These are phyloP conservation scores for Labeo rohita DNA, from an alignment of 2,113 vertebrate genomes.

Conservation along the genomic window DNA sequence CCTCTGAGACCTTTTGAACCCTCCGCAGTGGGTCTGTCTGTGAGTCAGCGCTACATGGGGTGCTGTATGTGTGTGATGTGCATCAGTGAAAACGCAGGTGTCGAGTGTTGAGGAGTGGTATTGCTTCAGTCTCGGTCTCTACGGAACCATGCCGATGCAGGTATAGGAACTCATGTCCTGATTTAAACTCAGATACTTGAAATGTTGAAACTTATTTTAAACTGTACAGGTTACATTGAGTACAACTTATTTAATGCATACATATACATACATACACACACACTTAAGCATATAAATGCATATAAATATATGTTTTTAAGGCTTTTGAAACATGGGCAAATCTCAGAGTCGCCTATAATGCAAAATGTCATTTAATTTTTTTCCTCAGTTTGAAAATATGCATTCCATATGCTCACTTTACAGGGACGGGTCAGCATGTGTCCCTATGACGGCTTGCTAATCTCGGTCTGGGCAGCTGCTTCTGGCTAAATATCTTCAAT, in stretches of 20 bases:
- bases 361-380: background rate
- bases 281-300: background rate
- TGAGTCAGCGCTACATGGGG: conserved; percentile 31
- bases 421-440: background rate
- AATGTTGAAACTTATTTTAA: background rate
- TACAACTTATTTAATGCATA: background rate
- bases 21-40: conserved; percentile 11
- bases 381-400: background rate
- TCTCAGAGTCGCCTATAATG: background rate
- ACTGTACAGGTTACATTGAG: background rate
- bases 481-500: conserved; percentile 9
- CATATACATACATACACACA: no score
- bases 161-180: background rate
- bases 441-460: background rate
- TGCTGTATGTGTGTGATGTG: conserved; percentile 39
- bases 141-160: background rate
- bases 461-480: background rate
- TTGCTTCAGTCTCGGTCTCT: background rate
- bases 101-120: background rate
- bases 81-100: background rate
- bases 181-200: background rate
- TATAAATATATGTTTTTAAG: no score
- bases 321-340: background rate
- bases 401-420: background rate
- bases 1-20: conserved; percentile 51